Evolutionary conservation across 2,888 invertebrate species (phyloP).

Genomic region (Spisula solida): DNA sequence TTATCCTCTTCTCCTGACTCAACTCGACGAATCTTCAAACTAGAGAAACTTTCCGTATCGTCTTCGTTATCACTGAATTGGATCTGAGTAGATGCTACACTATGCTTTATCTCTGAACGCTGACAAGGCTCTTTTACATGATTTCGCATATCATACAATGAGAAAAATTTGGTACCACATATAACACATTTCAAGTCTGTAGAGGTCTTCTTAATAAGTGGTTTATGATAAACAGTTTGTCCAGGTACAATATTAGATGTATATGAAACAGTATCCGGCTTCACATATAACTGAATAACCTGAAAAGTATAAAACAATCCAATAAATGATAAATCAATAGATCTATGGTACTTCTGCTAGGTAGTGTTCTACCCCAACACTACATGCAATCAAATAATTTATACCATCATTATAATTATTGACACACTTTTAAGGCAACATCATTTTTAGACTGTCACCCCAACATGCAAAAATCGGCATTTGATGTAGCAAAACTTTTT

Average conservation of each 20-base stretch:
- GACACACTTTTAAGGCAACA: too few relatives aligned
- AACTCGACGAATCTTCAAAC: conserved; percentile 60
- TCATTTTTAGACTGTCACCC: too few relatives aligned
- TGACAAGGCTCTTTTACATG: conserved; percentile 81
- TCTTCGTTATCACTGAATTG: conserved; percentile 48
- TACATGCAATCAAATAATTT: background rate
- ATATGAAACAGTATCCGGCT: conserved; percentile 66
- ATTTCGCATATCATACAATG: conserved; percentile 78
- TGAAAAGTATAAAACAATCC: conserved; percentile 2
- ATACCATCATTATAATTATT: too few relatives aligned
- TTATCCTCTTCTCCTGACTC: conserved; percentile 42
- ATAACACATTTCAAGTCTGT: conserved; percentile 77
- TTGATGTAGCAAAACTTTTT: too few relatives aligned
- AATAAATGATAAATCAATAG: background rate
- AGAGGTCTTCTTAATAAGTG: conserved; percentile 63
- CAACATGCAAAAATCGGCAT: too few relatives aligned
- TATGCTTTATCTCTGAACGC: conserved; percentile 45
- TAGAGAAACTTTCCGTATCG: conserved; percentile 39
- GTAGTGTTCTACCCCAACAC: background rate
- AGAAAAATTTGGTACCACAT: conserved; percentile 76
- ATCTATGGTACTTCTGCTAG: too few relatives aligned
- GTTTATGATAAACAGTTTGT: conserved; percentile 63
- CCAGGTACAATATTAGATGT: conserved; percentile 59
- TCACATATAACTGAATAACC: conserved; percentile 70
- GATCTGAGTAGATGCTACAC: conserved; percentile 29